These are phyloP conservation scores for Puffinus mauretanicus DNA, from an alignment of 2,113 vertebrate genomes.

Conservation along the genomic window DNA sequence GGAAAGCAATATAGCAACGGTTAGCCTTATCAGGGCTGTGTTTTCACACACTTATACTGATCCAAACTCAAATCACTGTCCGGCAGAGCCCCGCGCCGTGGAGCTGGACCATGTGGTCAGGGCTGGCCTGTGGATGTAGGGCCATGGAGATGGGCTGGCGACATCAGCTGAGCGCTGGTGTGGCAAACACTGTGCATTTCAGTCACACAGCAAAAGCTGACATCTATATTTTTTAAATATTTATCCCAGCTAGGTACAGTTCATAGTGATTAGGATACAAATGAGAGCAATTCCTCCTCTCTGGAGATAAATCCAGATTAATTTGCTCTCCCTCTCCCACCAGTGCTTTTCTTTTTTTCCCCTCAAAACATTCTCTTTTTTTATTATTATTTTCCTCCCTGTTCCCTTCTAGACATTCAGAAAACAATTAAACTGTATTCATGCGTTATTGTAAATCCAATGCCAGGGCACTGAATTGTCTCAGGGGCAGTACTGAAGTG, in stretches of 20 bases:
- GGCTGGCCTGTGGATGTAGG: too few species aligned
- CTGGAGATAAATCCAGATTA: background rate
- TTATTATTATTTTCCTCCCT: background rate
- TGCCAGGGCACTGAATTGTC: background rate
- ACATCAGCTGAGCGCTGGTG: background rate
- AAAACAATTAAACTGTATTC: background rate
- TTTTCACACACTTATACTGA: background rate
- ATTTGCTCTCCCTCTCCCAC: background rate
- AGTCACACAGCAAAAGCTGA: background rate
- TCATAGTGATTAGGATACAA: background rate
- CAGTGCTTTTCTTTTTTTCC: background rate
- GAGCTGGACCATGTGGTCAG: too few species aligned
- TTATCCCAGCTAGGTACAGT: background rate
- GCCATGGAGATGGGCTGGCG: background rate
- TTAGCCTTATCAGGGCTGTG: background rate
- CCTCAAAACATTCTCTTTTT: background rate
- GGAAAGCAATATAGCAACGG: background rate
- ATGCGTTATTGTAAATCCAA: background rate
- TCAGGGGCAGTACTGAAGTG: background rate
- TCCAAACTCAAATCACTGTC: background rate
- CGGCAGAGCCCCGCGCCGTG: rapidly evolving
- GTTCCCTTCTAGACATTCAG: background rate
- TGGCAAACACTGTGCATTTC: background rate
- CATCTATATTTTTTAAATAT: background rate
- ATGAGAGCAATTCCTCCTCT: background rate